These are phyloP conservation scores for Galeopsomyia nigrocyanea DNA, from an alignment of 2,888 invertebrate genomes.

Conservation along the genomic window DNA sequence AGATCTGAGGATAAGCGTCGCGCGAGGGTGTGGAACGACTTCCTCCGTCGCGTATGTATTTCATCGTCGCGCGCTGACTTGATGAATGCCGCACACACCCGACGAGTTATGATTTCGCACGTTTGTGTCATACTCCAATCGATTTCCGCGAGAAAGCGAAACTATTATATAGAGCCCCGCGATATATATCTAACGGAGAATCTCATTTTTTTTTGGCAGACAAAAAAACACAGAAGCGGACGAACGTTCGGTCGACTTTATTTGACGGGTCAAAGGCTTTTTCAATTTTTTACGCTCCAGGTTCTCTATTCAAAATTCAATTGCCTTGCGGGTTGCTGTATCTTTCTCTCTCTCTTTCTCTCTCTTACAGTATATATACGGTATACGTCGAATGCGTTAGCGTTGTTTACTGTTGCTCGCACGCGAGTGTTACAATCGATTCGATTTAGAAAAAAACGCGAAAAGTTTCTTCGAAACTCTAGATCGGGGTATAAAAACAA, in stretches of 20 bases:
- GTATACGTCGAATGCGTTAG: too few species aligned
- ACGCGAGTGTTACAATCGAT: too few species aligned
- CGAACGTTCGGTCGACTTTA: slow-evolving; percentile 2
- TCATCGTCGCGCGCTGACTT: background rate
- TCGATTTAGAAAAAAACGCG: too few species aligned
- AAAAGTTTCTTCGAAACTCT: too few species aligned
- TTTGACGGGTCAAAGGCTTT: slow-evolving; percentile 22
- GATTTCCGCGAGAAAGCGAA: slow-evolving; percentile 52
- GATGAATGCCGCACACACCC: slow-evolving; percentile 29
- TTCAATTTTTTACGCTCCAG: slow-evolving; percentile 12
- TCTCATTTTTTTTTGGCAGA: too few species aligned
- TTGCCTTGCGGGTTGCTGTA: background rate
- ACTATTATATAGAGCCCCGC: slow-evolving; percentile 43
- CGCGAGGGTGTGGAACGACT: slow-evolving; percentile 1
- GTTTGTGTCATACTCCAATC: slow-evolving; percentile 40
- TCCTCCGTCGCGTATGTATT: background rate
- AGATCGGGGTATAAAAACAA: too few species aligned
- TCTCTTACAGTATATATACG: too few species aligned
- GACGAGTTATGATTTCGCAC: slow-evolving; percentile 46
- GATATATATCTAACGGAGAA: too few species aligned
- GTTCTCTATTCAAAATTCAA: too few species aligned
- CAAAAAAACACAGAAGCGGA: too few species aligned
- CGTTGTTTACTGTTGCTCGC: too few species aligned
- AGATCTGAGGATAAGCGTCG: background rate
- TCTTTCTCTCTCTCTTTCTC: background rate